Percentiles rank a stretch among this genome's conserved stretches.
Evolutionary conservation across 2,888 invertebrate species (phyloP).

Genomic region (Drosophila tanythrix): DNA sequence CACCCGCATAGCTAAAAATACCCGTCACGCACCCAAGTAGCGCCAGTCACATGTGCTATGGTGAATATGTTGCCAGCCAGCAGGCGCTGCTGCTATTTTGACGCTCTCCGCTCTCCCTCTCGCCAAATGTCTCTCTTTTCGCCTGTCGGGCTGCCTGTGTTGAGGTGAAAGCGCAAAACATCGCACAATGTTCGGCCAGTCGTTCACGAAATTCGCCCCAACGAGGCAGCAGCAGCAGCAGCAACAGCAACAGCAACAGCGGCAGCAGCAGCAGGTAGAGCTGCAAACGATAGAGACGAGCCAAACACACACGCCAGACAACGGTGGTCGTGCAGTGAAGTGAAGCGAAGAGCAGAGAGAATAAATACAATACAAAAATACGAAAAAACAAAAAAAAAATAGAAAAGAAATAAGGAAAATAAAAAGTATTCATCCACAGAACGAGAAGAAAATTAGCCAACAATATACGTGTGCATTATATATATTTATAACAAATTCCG

Average conservation of each 20-base stretch:
- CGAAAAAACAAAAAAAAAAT: slow-evolving; percentile 20
- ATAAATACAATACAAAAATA: slow-evolving; percentile 27
- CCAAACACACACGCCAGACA: slow-evolving; percentile 43
- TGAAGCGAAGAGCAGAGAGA: slow-evolving; percentile 44
- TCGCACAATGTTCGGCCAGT: slow-evolving; percentile 58
- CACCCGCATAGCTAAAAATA: slow-evolving; percentile 76
- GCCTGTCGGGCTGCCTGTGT: slow-evolving; percentile 5
- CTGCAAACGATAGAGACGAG: slow-evolving; percentile 53
- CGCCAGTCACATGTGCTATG: slow-evolving; percentile 74
- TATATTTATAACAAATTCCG: slow-evolving; percentile 61
- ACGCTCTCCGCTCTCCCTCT: slow-evolving; percentile 13
- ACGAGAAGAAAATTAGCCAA: slow-evolving; percentile 56
- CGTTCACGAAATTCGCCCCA: slow-evolving; percentile 73
- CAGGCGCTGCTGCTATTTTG: slow-evolving; percentile 7
- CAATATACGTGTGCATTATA: slow-evolving; percentile 57
- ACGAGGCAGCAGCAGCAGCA: slow-evolving; percentile 56
- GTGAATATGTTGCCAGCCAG: slow-evolving; percentile 60
- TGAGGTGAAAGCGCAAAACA: slow-evolving; percentile 53
- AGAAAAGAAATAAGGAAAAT: slow-evolving; percentile 30
- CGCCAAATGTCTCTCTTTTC: slow-evolving; percentile 2
- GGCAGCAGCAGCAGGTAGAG: slow-evolving; percentile 36
- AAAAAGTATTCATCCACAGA: slow-evolving; percentile 37
- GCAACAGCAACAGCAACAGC: slow-evolving; percentile 38
- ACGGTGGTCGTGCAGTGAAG: slow-evolving; percentile 59
- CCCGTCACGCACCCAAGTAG: slow-evolving; percentile 58